Percentiles rank a stretch among this genome's conserved stretches.
Evolutionary conservation across 23 tunicate genomes (phyloP).

Genomic region (Ascidia mentula): DNA sequence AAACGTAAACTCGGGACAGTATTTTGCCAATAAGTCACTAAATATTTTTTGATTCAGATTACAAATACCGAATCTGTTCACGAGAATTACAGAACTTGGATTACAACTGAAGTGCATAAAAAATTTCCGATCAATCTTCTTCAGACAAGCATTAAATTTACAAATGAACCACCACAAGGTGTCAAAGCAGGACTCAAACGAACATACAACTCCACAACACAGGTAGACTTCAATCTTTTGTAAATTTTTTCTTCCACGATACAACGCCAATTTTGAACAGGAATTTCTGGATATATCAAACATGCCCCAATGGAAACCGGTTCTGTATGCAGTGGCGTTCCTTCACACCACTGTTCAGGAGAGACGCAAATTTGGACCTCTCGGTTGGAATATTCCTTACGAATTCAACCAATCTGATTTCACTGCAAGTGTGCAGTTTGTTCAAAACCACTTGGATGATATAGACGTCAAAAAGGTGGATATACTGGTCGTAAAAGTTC

Average conservation of each 20-base stretch:
- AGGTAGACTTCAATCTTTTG: constrained; percentile 10
- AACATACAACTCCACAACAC: constrained; percentile 69
- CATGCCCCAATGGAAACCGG: constrained; percentile 92
- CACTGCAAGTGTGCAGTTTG: constrained; percentile 76
- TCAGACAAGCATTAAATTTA: constrained; percentile 72
- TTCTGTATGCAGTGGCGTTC: constrained; percentile 74
- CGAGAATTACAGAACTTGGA: constrained; percentile 68
- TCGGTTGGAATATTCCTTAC: constrained; percentile 93
- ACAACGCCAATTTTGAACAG: too few species aligned
- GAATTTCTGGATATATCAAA: constrained; percentile 79
- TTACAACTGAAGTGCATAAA: constrained; percentile 78
- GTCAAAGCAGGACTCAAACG: constrained; percentile 77
- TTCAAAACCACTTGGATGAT: constrained; percentile 88
- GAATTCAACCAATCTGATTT: constrained; percentile 90
- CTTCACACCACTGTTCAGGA: constrained; percentile 89
- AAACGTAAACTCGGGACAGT: constrained; percentile 11
- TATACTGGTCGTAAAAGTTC: background rate
- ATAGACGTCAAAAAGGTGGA: constrained; percentile 78
- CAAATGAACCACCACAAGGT: constrained; percentile 91
- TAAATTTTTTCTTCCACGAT: background rate
- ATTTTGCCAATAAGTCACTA: background rate
- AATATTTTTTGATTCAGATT: constrained; percentile 21
- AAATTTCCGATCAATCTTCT: constrained; percentile 88
- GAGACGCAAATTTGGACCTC: constrained; percentile 81
- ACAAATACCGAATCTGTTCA: constrained; percentile 66